Evolutionary conservation across 2,113 vertebrate genomes (phyloP).

Genomic region (Hemibagrus wyckioides): DNA sequence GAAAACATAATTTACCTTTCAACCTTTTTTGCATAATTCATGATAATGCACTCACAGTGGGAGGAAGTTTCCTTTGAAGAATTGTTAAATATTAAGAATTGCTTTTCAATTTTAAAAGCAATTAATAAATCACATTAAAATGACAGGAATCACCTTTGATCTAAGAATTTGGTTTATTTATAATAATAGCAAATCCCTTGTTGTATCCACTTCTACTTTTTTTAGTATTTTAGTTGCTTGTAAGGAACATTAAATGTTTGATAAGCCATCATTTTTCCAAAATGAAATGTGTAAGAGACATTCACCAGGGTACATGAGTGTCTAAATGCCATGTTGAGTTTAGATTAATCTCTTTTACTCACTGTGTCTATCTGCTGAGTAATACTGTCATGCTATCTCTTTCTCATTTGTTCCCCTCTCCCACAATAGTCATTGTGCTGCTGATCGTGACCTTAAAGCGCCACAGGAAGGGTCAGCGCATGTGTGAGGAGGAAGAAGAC

Average conservation of each 20-base stretch:
- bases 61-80: not conserved
- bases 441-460: slow-evolving; percentile 94
- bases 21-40: not conserved
- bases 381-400: not conserved
- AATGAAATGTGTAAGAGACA: not conserved
- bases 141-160: not conserved
- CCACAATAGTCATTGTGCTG: slow-evolving; percentile 84
- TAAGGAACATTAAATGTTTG: not conserved
- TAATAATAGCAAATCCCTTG: not conserved
- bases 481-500: slow-evolving; percentile 93
- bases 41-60: not conserved
- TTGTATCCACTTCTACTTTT: not conserved
- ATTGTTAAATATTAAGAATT: not conserved
- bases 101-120: not conserved
- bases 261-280: not conserved
- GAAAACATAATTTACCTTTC: not conserved
- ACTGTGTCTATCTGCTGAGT: not conserved
- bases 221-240: not conserved
- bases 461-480: slow-evolving; percentile 91
- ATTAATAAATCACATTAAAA: not conserved
- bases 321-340: not conserved
- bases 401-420: slow-evolving; percentile 21
- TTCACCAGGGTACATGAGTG: not conserved
- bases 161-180: not conserved
- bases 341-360: not conserved